Conservation (phyloP, 2,797 vertebrate genomes). For the Mus caroli region DNA sequence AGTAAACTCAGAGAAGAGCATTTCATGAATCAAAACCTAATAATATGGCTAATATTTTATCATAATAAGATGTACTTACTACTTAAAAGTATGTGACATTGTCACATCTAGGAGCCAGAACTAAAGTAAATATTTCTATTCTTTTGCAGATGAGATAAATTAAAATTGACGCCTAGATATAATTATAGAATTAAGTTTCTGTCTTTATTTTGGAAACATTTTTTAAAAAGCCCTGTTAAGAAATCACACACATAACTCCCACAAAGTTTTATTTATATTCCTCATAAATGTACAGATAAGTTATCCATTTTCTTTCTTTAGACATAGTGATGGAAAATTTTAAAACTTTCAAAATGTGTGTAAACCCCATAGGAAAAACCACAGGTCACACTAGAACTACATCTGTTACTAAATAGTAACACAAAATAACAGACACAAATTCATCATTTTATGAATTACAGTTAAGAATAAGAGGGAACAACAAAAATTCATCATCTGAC, state of each 20-base stretch:
- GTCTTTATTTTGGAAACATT: conserved; percentile 49
- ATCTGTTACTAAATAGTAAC: conserved; percentile 39
- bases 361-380: conserved; percentile 31
- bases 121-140: conserved; percentile 24
- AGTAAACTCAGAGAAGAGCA: not conserved
- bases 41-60: conserved; percentile 15
- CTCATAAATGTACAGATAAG: conserved; percentile 13
- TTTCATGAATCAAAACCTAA: conserved; percentile 39
- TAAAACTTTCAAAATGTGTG: not conserved
- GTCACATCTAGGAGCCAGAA: not conserved
- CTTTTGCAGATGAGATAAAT: conserved; percentile 10
- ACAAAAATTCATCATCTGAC: conserved; percentile 65
- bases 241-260: not conserved
- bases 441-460: conserved; percentile 56
- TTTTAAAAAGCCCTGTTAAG: not conserved
- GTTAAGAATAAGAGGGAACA: conserved; percentile 50
- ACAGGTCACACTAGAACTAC: not conserved
- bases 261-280: conserved; percentile 35
- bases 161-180: conserved; percentile 44
- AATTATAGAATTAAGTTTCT: conserved; percentile 43
- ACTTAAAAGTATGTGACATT: conserved; percentile 53
- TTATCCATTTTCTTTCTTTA: conserved; percentile 51
- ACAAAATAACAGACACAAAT: conserved; percentile 61
- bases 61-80: not conserved
- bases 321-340: not conserved